Base-by-base conservation (phyloP, 2,888 invertebrate genomes). In the Macrosiphum euphorbiae region DNA sequence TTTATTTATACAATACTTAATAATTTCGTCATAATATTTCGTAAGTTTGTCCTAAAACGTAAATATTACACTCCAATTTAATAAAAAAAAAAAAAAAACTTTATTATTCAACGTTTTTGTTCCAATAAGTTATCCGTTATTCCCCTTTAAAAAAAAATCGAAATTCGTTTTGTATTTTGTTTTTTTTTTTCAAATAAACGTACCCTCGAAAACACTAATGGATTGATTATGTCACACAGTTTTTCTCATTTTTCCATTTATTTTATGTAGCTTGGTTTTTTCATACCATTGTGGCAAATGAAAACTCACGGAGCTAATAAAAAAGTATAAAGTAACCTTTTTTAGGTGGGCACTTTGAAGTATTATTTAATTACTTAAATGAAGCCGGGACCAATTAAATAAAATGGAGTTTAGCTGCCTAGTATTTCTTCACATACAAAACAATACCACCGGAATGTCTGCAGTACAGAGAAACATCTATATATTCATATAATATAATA, bases 331-430 rank as follows among this genome's bases (percentile, higher is more conserved):
- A 28, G 44, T 86, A 86, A 47, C 47, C 78, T 35, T 78, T 78
- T 78, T 78, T 78, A 78, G 35, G 8, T 47, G 16, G 5, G 28
- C 16, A 86, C 28, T 47, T 86, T 86, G 86, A 86, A 86, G 47
- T 28, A 50, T n/a, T 35, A 78, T 88, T 88, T 88, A 88, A 88
- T 88, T 52, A 88, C 88, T 88, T 88, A 35, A 88, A 52, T 52
- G 35, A 88, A 26, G 52, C 10, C 35, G 1, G 8, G 24, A 88
- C 11, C 35, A 88, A 88, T 88, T 24, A 88, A 88, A 88, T 88
- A 88, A 55, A 55, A 52, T 88, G 3, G 24, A 55, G 26, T 52
- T 47, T 41, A 50, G 16, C 28, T 78, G 2, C 35, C 20, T 8
- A 35, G 7, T 35, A 20, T 78, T 20, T 41, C 35, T 20, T 35